These are phyloP conservation scores for Ceyx margarethae DNA, from an alignment of 2,113 vertebrate genomes.

Conservation along the genomic window DNA sequence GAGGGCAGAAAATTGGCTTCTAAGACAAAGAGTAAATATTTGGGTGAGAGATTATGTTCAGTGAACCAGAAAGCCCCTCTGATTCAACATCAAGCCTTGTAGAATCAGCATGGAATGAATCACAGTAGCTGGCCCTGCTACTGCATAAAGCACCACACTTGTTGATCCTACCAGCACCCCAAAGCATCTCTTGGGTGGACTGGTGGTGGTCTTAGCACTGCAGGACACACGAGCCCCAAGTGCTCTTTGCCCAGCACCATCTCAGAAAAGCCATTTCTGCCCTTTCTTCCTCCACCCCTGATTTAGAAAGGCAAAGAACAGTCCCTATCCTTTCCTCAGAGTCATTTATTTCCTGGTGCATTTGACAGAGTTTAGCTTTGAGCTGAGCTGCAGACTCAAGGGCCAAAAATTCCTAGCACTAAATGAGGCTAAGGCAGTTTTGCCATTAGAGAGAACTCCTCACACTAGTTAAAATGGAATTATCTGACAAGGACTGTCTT, in stretches of 20 bases:
- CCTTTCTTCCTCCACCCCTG: neutral
- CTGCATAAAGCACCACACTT: neutral
- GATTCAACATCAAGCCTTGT: neutral
- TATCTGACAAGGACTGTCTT: neutral
- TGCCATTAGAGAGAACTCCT: neutral
- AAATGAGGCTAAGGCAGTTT: neutral
- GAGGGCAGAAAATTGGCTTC: neutral
- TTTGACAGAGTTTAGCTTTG: neutral
- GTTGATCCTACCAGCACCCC: neutral
- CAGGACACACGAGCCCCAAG: neutral
- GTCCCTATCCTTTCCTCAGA: neutral
- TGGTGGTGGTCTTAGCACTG: neutral
- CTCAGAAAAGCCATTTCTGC: neutral
- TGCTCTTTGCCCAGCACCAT: neutral
- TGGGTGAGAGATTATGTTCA: neutral
- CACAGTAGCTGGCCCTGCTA: neutral
- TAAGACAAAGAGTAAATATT: constrained; percentile 8
- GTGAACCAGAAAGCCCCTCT: neutral
- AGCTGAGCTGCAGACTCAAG: neutral
- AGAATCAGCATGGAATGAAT: neutral
- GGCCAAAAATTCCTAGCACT: neutral
- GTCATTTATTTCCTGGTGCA: neutral
- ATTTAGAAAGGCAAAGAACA: neutral
- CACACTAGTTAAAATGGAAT: neutral
- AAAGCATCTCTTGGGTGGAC: neutral